Evolutionary conservation across 1,140 invertebrate genomes (phyloP), one percentile per base, ranked within the genome.

Genomic region (Vollenhovia emeryi): DNA sequence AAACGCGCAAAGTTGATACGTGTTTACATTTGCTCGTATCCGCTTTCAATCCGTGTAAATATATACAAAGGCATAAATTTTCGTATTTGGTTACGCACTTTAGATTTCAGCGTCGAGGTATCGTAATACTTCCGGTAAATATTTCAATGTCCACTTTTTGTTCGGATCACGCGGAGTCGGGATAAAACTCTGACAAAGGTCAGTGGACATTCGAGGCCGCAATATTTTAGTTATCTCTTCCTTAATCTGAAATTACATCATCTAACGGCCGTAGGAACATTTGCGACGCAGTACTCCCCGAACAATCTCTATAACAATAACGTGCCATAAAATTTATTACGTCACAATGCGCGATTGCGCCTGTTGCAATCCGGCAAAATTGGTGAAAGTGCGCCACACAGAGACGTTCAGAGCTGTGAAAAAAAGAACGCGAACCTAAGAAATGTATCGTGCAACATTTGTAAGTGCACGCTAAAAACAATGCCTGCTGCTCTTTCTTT

Each of bases 151-250:
- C 21, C 50, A 3, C 2, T 43, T 36, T 52, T 69, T 33, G n/a
- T 48, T 68, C 13, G 1, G 9, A 24, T 11, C 24, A 24, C 21
- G 13, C 5, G 5, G 13, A 9, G 18, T 55, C 18, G 13, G 5
- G n/a, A n/a, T n/a, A n/a, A n/a, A 0, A 7, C 4, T 24, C 40
- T 15, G n/a, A n/a, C n/a, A n/a, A n/a, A n/a, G n/a, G 21, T 36
- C 8, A 30, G n/a, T n/a, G 18, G 2, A 52, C 4, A 21, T 33
- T 73, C 30, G 36, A 73, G n/a, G n/a, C 13, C 15, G 6, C 7
- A 21, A 71, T 24, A 55, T 55, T 73, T 73, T 11, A 55, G n/a
- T n/a, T n/a, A n/a, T n/a, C 21, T 33, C 30, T 71, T n/a, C n/a
- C n/a, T n/a, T n/a, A n/a, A 2, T 48, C 3, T 21, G 18, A 52